Conservation (phyloP, 2,113 vertebrate species). For the Tragulus kanchil region DNA sequence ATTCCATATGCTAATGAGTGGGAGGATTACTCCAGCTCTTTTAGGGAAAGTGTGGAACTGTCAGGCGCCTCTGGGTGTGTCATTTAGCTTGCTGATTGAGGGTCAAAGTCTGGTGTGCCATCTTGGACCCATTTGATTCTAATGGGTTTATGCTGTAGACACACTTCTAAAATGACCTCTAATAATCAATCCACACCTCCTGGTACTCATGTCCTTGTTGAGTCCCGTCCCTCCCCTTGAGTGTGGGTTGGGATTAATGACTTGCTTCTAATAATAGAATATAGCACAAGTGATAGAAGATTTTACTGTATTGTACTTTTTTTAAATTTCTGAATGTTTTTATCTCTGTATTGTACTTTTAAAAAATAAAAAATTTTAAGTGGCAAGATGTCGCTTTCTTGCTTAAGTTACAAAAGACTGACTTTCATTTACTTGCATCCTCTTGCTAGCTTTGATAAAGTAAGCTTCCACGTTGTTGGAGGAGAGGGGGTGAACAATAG, state of each 20-base stretch:
- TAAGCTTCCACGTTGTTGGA: background rate
- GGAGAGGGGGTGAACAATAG: background rate
- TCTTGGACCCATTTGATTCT: too few relatives aligned
- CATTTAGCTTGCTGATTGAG: too few relatives aligned
- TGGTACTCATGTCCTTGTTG: background rate
- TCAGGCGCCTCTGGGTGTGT: too few relatives aligned
- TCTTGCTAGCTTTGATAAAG: background rate
- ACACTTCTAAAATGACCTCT: background rate
- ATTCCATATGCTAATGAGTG: too few relatives aligned
- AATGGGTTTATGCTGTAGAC: background rate
- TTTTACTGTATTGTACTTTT: slow-evolving; percentile 9
- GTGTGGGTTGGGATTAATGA: background rate
- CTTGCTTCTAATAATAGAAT: background rate
- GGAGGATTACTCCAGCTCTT: too few relatives aligned
- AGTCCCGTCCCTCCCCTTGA: background rate
- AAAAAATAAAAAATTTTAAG: slow-evolving; percentile 33
- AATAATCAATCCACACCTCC: slow-evolving; percentile 2
- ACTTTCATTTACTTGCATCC: background rate
- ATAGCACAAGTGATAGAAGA: background rate
- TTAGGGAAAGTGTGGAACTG: too few relatives aligned
- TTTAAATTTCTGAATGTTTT: too few relatives aligned
- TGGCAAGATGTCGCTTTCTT: background rate
- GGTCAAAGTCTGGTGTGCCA: too few relatives aligned
- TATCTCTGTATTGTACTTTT: background rate
- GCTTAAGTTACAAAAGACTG: slow-evolving; percentile 37